Percentiles rank a stretch among this genome's conserved stretches.
Evolutionary conservation across 2,113 vertebrate genomes (phyloP).

Genomic region (Pipa parva): DNA sequence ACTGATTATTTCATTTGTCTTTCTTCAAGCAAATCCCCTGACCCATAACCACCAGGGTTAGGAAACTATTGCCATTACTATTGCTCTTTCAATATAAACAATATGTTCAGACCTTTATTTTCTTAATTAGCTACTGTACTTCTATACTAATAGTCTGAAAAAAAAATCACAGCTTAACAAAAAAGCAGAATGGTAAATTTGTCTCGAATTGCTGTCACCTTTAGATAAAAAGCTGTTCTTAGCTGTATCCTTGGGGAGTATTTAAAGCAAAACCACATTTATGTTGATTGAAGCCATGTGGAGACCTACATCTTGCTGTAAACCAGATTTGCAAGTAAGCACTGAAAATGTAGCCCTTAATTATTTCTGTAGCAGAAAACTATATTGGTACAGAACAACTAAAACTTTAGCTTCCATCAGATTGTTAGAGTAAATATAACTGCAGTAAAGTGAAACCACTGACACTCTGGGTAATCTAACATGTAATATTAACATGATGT

Average conservation of each 20-base stretch:
- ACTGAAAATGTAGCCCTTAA: not conserved
- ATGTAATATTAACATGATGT: too few relatives aligned
- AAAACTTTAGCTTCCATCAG: not conserved
- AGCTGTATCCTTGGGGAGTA: slow-evolving; percentile 11
- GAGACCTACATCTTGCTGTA: not conserved
- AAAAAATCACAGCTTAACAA: not conserved
- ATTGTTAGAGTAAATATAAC: not conserved
- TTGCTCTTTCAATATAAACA: not conserved
- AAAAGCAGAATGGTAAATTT: not conserved
- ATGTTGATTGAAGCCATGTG: slow-evolving; percentile 27
- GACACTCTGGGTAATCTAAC: too few relatives aligned
- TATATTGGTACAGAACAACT: not conserved
- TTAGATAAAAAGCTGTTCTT: slow-evolving; percentile 17
- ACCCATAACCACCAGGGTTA: slow-evolving; percentile 24
- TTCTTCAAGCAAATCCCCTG: not conserved
- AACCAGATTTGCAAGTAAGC: not conserved
- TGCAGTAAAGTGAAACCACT: not conserved
- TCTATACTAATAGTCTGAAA: not conserved
- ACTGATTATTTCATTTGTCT: slow-evolving; percentile 16
- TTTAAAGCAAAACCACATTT: slow-evolving; percentile 7
- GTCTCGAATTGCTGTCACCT: slow-evolving; percentile 31
- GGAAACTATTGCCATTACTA: not conserved
- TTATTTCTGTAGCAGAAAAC: not conserved
- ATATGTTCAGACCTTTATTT: not conserved
- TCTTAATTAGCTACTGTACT: not conserved